Percentiles rank a stretch among this genome's conserved stretches.
phyloP scores from a whole-genome alignment of 2,888 invertebrate species.

The Drosophila hamatofila region DNA sequence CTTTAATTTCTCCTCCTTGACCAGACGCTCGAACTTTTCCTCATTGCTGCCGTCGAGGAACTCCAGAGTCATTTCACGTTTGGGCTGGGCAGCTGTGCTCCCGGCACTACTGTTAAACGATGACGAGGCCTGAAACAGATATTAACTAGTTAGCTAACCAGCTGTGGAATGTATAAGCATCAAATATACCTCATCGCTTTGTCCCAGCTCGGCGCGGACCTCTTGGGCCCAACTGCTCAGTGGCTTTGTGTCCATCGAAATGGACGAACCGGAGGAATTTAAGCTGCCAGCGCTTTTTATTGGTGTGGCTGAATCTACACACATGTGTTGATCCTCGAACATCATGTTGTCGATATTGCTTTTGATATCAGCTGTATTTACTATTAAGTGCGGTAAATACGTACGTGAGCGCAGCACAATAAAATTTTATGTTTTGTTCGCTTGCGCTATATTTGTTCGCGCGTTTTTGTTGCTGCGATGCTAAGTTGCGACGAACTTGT shows the following conservation, averaged over 20 bases:
- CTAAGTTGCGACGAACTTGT: conserved; percentile 5
- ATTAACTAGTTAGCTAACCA: not conserved
- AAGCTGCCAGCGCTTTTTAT: conserved; percentile 56
- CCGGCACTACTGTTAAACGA: conserved; percentile 67
- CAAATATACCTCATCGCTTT: conserved; percentile 62
- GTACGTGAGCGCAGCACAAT: conserved; percentile 3
- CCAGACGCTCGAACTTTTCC: conserved; percentile 83
- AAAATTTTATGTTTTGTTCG: conserved; percentile 33
- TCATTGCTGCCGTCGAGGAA: conserved; percentile 83
- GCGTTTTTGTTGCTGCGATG: conserved; percentile 71
- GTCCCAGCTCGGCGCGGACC: conserved; percentile 70
- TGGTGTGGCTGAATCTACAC: conserved; percentile 57
- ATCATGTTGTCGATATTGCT: conserved; percentile 46
- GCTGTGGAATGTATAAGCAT: not conserved
- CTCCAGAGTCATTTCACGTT: conserved; percentile 77
- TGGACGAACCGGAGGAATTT: conserved; percentile 66
- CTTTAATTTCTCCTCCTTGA: conserved; percentile 84
- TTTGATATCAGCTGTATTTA: conserved; percentile 6
- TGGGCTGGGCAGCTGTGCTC: conserved; percentile 35
- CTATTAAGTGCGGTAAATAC: not conserved
- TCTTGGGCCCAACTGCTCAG: conserved; percentile 78
- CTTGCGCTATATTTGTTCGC: conserved; percentile 50
- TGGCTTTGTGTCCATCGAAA: conserved; percentile 58
- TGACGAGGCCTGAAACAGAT: conserved; percentile 49
- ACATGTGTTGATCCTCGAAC: conserved; percentile 65